These are phyloP conservation scores for Daubentonia madagascariensis DNA, from an alignment of 2,113 vertebrate species.

Conservation along the genomic window DNA sequence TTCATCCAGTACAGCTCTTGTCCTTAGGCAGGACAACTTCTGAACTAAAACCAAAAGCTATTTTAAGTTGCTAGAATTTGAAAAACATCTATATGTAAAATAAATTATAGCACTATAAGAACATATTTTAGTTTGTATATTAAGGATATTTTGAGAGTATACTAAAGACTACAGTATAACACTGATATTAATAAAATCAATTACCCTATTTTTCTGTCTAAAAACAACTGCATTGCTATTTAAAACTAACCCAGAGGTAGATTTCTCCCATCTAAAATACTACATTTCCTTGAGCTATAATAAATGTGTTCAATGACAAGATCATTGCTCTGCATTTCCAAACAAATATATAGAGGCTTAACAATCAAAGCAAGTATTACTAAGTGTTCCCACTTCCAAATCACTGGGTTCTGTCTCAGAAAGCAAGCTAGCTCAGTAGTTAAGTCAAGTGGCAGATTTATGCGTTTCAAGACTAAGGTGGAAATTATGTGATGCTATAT, in stretches of 20 bases:
- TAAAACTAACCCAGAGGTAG: slow-evolving; percentile 14
- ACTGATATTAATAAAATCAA: neutral
- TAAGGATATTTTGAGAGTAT: slow-evolving; percentile 17
- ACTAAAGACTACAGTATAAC: neutral
- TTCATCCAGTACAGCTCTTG: neutral
- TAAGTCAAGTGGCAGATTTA: neutral
- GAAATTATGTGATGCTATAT: neutral
- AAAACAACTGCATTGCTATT: neutral
- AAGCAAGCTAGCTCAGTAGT: neutral
- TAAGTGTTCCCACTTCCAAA: neutral
- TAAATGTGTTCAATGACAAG: slow-evolving; percentile 47
- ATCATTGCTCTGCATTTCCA: slow-evolving; percentile 46
- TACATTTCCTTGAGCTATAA: slow-evolving; percentile 42
- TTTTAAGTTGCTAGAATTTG: slow-evolving; percentile 68
- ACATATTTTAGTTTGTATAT: neutral
- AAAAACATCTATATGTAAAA: neutral
- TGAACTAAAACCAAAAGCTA: slow-evolving; percentile 57
- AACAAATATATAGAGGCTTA: slow-evolving; percentile 4
- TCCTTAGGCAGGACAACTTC: neutral
- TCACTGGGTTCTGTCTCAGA: neutral
- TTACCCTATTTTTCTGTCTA: slow-evolving; percentile 6
- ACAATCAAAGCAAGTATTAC: neutral
- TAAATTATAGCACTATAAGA: neutral
- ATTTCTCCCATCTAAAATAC: slow-evolving; percentile 32
- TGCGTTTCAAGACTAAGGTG: neutral